Base-by-base conservation (phyloP, 2,113 vertebrate genomes). In the Gymnogyps californianus region DNA sequence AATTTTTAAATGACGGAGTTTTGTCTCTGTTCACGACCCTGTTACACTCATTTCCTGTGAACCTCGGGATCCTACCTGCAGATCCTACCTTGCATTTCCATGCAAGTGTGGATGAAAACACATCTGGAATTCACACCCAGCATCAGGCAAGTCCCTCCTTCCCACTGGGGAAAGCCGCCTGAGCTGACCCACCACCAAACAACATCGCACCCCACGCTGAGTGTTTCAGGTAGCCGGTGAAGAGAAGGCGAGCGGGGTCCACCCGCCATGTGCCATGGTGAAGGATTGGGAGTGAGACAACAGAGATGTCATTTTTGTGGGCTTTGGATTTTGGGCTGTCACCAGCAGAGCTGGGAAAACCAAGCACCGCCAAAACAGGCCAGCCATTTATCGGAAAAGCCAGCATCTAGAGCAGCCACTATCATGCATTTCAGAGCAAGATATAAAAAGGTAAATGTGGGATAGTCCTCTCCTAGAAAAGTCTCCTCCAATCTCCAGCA, bases 261-360 rank as follows among this genome's bases (percentile, higher is more conserved):
- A 20, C 32, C 18, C 8, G 4, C 36, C 2, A 1, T 6, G 12
- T 9, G 44, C 36, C 52, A 44, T 61, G 38, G 38, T 38, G 59
- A 11, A 22, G 17, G 24, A 16, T 12, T 19, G 42, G 47, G n/a
- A 55, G 7, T 2, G 29, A 42, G 29, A 59, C 0, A 1, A 32
- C 58, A 31, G 58, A 38, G 20, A 13, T 34, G 24, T 22, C 11
- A 2, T 57, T 36, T 76, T 2, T 16, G 11, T 25, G 44, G 38
- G 38, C 28, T 79, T 61, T 52, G 16, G 40, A 29, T 67, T 32
- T 32, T 1, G 1, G 29, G 12, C 22, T 31, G 25, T 12, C 55
- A 29, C 13, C 66, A 62, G 13, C 47, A 49, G 12, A 78, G 31
- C 40, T 17, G 21, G 34, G 38, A 40, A 66, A 78, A 42, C 15